Evolutionary conservation across 1,140 invertebrate species (phyloP).

Genomic region (Drosophila subpulchrella): DNA sequence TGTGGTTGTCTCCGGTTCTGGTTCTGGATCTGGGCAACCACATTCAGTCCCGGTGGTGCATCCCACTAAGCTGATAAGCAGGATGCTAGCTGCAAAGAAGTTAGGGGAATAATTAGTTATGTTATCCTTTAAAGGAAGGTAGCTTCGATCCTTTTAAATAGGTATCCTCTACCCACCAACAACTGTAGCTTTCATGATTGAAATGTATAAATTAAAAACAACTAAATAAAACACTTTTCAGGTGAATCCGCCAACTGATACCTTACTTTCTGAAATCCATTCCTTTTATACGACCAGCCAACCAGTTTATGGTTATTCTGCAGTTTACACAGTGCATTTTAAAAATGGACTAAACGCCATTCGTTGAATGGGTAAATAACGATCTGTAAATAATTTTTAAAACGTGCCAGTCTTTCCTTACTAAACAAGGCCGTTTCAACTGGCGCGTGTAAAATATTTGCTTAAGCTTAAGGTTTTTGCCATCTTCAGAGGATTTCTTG

Average conservation of each 20-base stretch:
- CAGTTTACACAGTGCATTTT: conserved; percentile 7
- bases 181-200: conserved; percentile 5
- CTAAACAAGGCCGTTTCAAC: neutral
- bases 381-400: conserved; percentile 6
- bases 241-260: conserved; percentile 5
- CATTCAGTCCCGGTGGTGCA: neutral
- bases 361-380: conserved; percentile 1
- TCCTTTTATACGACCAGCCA: conserved; percentile 13
- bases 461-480: conserved; percentile 8
- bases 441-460: conserved; percentile 10
- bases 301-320: neutral
- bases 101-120: neutral
- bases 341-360: conserved; percentile 13
- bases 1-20: conserved; percentile 2
- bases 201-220: too few species aligned
- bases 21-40: conserved; percentile 3
- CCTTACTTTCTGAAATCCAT: neutral
- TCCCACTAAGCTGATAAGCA: conserved; percentile 6
- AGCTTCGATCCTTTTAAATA: neutral
- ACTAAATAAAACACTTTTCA: neutral
- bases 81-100: conserved; percentile 4
- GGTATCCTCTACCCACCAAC: conserved; percentile 7
- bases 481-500: neutral
- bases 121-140: too few species aligned
- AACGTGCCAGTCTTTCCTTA: conserved; percentile 15